Evolutionary conservation across 2,888 invertebrate genomes (phyloP).

Genomic region (Synanthedon myopaeformis): DNA sequence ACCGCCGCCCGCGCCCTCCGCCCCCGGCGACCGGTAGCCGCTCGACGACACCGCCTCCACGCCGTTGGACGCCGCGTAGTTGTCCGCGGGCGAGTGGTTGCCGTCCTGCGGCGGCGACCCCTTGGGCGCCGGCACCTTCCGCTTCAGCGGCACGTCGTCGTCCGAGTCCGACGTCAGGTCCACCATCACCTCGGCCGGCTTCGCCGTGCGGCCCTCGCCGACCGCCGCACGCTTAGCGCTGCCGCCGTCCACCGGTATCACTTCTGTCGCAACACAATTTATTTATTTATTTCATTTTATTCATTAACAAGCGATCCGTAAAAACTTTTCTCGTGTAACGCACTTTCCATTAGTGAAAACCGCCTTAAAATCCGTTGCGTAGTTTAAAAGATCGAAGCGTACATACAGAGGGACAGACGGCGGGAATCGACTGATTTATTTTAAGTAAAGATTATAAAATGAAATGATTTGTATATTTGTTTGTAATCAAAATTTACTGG

Average conservation of each 20-base stretch:
- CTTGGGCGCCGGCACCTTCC: slow-evolving; percentile 59
- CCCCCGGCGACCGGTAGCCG: slow-evolving; percentile 72
- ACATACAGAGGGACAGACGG: too few relatives aligned
- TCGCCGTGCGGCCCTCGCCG: slow-evolving; percentile 48
- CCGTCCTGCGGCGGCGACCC: slow-evolving; percentile 49
- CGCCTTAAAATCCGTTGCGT: too few relatives aligned
- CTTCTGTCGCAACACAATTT: slow-evolving; percentile 29
- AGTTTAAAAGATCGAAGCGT: too few relatives aligned
- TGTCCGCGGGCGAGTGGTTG: slow-evolving; percentile 39
- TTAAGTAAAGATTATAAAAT: too few relatives aligned
- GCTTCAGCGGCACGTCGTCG: slow-evolving; percentile 75
- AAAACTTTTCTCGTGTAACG: too few relatives aligned
- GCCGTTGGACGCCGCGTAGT: slow-evolving; percentile 44
- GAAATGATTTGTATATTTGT: too few relatives aligned
- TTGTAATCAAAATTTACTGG: too few relatives aligned
- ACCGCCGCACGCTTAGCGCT: slow-evolving; percentile 45
- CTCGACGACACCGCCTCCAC: slow-evolving; percentile 70
- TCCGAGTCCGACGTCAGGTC: slow-evolving; percentile 83
- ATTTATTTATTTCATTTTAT: too few relatives aligned
- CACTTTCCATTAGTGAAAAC: too few relatives aligned
- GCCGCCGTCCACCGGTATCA: slow-evolving; percentile 55
- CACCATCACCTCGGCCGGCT: slow-evolving; percentile 60
- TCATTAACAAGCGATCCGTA: not conserved
- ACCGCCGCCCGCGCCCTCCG: slow-evolving; percentile 21
- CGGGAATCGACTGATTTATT: too few relatives aligned